These are phyloP conservation scores for Cheilosia scutellata DNA, from an alignment of 2,888 invertebrate species.

Conservation along the genomic window DNA sequence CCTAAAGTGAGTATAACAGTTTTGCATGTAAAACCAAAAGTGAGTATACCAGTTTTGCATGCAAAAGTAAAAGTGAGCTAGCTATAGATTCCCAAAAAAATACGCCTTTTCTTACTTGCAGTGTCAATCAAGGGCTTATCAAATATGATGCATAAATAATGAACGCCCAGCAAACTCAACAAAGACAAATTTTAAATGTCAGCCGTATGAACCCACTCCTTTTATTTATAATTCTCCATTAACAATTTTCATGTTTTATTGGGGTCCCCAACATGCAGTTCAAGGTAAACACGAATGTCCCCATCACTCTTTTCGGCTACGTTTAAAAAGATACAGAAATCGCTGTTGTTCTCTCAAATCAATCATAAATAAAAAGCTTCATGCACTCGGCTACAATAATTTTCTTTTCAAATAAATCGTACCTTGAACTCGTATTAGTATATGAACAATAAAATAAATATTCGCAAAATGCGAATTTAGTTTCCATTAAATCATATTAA, in stretches of 20 bases:
- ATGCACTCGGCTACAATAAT: neutral
- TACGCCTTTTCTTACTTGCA: too few species aligned
- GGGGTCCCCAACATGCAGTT: conserved; percentile 5
- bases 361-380: conserved; percentile 21
- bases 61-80: too few species aligned
- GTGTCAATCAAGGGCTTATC: too few species aligned
- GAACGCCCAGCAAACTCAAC: too few species aligned
- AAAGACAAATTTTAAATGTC: too few species aligned
- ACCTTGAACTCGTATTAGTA: conserved; percentile 46
- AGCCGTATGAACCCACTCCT: too few species aligned
- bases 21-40: too few species aligned
- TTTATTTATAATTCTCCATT: neutral
- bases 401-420: conserved; percentile 5
- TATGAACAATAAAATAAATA: conserved; percentile 49
- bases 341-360: conserved; percentile 11
- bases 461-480: conserved; percentile 65
- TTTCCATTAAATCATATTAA: conserved; percentile 66
- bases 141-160: too few species aligned
- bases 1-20: too few species aligned
- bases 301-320: conserved; percentile 9
- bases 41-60: too few species aligned
- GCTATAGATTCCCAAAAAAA: too few species aligned
- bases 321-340: conserved; percentile 16
- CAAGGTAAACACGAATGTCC: conserved; percentile 8
- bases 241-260: neutral